Evolutionary conservation across 2,888 invertebrate species (phyloP), one percentile per base, ranked within the genome.

Genomic region (Rhamphomyia laevipes): DNA sequence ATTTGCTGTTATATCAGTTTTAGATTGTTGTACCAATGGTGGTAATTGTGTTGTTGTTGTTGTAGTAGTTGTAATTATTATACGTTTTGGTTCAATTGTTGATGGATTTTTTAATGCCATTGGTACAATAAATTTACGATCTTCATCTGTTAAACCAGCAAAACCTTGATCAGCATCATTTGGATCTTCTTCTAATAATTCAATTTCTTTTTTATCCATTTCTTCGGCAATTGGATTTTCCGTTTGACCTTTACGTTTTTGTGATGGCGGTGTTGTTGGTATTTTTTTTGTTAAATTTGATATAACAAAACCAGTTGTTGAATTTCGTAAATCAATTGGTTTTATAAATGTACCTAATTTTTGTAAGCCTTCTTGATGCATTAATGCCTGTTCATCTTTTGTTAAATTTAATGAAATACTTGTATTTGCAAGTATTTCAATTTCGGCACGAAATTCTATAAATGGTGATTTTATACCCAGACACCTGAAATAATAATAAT

Each of bases 381-480:
- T 68, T 33, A 66, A 58, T 10, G 67, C 65, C 50, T 68, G 66
- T 27, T 69, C 68, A 51, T 70, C 68, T 59, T 69, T 68, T 47
- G 68, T 70, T 37, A 68, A 63, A 52, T 70, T 70, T 16, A 70
- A 51, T 4, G 68, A 62, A 30, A 70, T 61, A 53, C 69, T 70
- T n/a, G 62, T 65, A 50, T 70, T 70, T 15, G 68, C 63, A 38
- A 70, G 55, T 47, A 66, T 54, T 58, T 70, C 70, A 12, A 63
- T 58, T 33, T 68, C 65, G 30, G 62, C 60, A 42, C 60, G 63
- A 51, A 70, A 70, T 53, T 70, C 66, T 49, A 70, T 69, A 48
- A 70, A 70, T 3, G 70, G 70, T 33, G 70, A 70, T 53, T 65
- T 67, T 7, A 69, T 48, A 2, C 70, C 70, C n/a, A 70, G 59